Conservation (phyloP, 2,797 vertebrate genomes). For the Liparis tanakae region DNA sequence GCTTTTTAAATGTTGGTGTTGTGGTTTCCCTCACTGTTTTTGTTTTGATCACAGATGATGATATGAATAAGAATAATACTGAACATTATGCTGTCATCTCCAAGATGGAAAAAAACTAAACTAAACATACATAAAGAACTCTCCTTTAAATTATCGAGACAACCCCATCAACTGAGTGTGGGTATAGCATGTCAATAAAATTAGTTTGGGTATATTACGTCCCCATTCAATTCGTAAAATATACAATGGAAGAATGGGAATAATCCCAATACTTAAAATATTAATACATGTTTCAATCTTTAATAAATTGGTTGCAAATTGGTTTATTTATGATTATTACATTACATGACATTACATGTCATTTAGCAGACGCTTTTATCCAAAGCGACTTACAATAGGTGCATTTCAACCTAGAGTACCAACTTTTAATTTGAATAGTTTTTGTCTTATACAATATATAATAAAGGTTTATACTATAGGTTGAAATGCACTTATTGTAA, state of each 20-base stretch:
- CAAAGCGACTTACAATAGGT: too few relatives aligned
- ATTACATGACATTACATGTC: too few relatives aligned
- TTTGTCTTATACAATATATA: too few relatives aligned
- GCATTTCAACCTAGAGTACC: too few relatives aligned
- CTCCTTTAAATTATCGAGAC: neutral
- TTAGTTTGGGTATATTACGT: neutral
- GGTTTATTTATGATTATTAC: slow-evolving; percentile 57
- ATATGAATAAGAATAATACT: slow-evolving; percentile 9
- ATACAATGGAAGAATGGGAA: slow-evolving; percentile 4
- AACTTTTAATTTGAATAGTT: too few relatives aligned
- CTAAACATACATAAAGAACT: neutral
- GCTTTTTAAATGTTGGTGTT: neutral
- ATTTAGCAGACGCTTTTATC: too few relatives aligned
- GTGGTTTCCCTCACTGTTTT: neutral
- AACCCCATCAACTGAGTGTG: neutral
- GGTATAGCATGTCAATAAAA: neutral
- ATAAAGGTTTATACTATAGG: too few relatives aligned
- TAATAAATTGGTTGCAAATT: slow-evolving; percentile 47
- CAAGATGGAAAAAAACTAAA: neutral
- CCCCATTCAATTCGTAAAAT: slow-evolving; percentile 28
- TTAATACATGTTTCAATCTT: slow-evolving; percentile 58
- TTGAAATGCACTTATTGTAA: too few relatives aligned
- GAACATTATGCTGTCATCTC: slow-evolving; percentile 1
- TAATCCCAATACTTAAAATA: slow-evolving; percentile 23
- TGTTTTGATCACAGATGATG: slow-evolving; percentile 6